Evolutionary conservation across 2,797 vertebrate species (phyloP).

Genomic region (Clarias platycephalus): DNA sequence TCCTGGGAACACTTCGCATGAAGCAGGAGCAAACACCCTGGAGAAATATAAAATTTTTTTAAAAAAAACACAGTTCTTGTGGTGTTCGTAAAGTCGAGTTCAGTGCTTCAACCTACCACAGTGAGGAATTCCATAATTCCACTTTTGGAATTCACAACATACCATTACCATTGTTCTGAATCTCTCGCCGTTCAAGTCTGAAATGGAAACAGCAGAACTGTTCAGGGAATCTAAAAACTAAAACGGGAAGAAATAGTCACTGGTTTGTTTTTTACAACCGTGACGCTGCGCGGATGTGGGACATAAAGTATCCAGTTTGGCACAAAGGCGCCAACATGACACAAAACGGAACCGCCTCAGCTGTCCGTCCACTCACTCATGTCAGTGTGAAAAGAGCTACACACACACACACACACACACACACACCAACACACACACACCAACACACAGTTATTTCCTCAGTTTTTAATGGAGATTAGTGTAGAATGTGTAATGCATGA

Average conservation of each 20-base stretch:
- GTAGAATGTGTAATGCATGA: not conserved
- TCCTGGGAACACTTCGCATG: not conserved
- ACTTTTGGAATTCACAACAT: slow-evolving; percentile 36
- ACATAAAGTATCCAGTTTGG: slow-evolving; percentile 38
- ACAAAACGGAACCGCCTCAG: not conserved
- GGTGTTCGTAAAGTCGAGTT: too few relatives aligned
- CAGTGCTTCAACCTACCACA: slow-evolving; percentile 10
- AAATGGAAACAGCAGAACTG: slow-evolving; percentile 45
- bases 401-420: not conserved
- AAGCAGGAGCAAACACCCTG: not conserved
- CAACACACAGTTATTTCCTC: not conserved
- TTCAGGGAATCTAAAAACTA: slow-evolving; percentile 42
- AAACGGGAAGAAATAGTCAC: slow-evolving; percentile 38
- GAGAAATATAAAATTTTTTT: not conserved
- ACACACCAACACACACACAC: not conserved
- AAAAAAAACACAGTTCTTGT: not conserved
- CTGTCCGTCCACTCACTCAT: not conserved
- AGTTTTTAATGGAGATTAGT: not conserved
- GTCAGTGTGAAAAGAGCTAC: not conserved
- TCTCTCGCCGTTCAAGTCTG: slow-evolving; percentile 39
- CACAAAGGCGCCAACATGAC: slow-evolving; percentile 16
- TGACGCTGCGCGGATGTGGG: not conserved
- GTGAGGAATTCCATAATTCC: slow-evolving; percentile 43
- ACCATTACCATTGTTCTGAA: slow-evolving; percentile 43
- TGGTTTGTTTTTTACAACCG: slow-evolving; percentile 41